Conservation (phyloP, 2,797 vertebrate species). For the Chelmon rostratus region DNA sequence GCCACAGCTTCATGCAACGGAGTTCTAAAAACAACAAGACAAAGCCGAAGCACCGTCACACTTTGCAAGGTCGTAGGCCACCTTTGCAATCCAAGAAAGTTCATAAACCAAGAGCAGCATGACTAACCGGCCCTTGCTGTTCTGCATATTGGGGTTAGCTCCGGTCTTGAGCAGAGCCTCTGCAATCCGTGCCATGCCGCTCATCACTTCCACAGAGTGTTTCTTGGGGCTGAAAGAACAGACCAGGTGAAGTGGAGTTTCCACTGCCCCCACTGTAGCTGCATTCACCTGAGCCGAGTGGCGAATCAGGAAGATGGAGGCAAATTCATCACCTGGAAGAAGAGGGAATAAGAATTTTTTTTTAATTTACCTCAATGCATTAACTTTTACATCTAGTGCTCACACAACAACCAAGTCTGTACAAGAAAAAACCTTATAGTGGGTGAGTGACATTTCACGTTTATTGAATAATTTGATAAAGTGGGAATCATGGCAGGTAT, state of each 20-base stretch:
- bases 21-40: constrained; percentile 84
- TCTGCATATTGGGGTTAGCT: constrained; percentile 98
- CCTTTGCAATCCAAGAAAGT: neutral
- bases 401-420: neutral
- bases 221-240: constrained; percentile 95
- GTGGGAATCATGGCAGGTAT: neutral
- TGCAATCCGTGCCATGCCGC: constrained; percentile 93
- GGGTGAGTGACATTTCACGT: neutral
- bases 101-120: neutral
- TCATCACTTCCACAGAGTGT: constrained; percentile 90
- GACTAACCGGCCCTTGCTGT: constrained; percentile 93
- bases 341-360: too few relatives aligned
- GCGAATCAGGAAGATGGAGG: constrained; percentile 95
- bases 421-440: neutral
- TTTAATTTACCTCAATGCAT: too few relatives aligned
- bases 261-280: constrained; percentile 92
- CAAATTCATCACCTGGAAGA: constrained; percentile 92
- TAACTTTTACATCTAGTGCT: neutral
- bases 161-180: constrained; percentile 94
- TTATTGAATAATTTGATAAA: neutral
- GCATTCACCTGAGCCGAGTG: constrained; percentile 95
- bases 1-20: constrained; percentile 93
- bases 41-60: constrained; percentile 9
- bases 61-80: neutral
- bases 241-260: constrained; percentile 96